Base-by-base conservation (phyloP, 2,888 invertebrate species). In the Pheosia gnoma region DNA sequence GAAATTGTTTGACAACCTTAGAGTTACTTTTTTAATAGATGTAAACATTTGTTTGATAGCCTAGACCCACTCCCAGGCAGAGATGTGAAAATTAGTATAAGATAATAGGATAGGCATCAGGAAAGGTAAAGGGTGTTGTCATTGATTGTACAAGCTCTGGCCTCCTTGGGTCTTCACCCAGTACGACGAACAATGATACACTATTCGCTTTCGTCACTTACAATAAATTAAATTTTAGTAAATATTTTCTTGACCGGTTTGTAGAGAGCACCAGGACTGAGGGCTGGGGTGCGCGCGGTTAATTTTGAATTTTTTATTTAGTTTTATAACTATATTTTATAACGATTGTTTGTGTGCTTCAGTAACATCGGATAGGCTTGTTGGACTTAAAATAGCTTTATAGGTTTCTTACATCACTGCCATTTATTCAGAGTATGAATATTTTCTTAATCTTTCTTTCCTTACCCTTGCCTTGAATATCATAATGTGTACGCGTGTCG, bases 261-360 rank as follows among this genome's bases (percentile, higher is more conserved):
- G 70, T 75, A 74, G 70, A 75, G 67, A 77, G 84, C 86, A 84
- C 87, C 85, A 81, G 81, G 88, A 89, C 88, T 87, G 85, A 88
- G 72, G 77, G 77, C 75, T 75, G 79, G 75, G 80, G 84, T 87
- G 87, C 82, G 66, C 68, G 67, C 70, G 70, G 70, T 78, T 77
- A 66, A 78, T 88, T 89, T 89, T 77, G 84, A 89, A 78, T 80
- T 78, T 78, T 89, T 89, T 90, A 88, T 89, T 88, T 88, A 86
- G 85, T 88, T 87, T 88, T 87, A 82, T 86, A 87, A 74, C 77
- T 82, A 80, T 86, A 82, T 87, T 88, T 88, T 86, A 79, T 81
- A 81, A 80, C 74, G 76, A 69, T 75, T 80, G 78, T 82, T 83
- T 82, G 79, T 73, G 84, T 87, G 85, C 86, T 88, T 88, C 85